phyloP scores from a whole-genome alignment of 1,140 invertebrate species.

The Elymnias hypermnestra region DNA sequence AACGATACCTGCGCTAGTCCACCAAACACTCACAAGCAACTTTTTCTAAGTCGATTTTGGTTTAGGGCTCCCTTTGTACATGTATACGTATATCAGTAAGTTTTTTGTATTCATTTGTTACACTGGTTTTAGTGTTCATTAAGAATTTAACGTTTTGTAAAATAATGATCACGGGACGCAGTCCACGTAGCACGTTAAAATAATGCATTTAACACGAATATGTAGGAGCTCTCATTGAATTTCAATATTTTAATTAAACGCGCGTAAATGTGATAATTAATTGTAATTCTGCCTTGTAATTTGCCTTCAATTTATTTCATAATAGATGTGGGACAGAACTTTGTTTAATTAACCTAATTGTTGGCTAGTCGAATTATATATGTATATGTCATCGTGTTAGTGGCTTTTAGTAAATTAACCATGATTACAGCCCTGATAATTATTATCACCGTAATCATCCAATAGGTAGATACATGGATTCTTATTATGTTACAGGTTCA shows the following conservation, averaged over 20 bases:
- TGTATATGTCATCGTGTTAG: background rate
- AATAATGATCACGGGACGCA: conserved; percentile 33
- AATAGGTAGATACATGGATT: too few relatives aligned
- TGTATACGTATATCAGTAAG: too few relatives aligned
- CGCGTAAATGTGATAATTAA: conserved; percentile 25
- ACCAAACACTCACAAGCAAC: too few relatives aligned
- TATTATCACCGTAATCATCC: too few relatives aligned
- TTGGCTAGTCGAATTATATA: background rate
- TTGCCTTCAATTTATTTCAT: conserved; percentile 10
- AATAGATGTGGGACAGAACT: conserved; percentile 1
- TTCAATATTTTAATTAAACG: conserved; percentile 41
- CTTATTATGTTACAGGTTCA: too few relatives aligned
- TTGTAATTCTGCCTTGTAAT: conserved; percentile 19
- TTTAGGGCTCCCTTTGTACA: too few relatives aligned
- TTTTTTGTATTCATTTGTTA: too few relatives aligned
- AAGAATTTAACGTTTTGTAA: conserved; percentile 39
- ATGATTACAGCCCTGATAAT: too few relatives aligned
- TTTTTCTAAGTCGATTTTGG: too few relatives aligned
- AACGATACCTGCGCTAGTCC: too few relatives aligned
- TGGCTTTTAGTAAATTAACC: background rate
- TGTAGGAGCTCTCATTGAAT: conserved; percentile 33
- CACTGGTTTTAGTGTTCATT: conserved; percentile 24
- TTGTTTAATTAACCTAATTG: conserved; percentile 10
- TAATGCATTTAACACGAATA: conserved; percentile 34
- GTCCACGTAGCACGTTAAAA: conserved; percentile 25